These are phyloP conservation scores for Coreoperca whiteheadi DNA, from an alignment of 2,113 vertebrate genomes.

Conservation along the genomic window DNA sequence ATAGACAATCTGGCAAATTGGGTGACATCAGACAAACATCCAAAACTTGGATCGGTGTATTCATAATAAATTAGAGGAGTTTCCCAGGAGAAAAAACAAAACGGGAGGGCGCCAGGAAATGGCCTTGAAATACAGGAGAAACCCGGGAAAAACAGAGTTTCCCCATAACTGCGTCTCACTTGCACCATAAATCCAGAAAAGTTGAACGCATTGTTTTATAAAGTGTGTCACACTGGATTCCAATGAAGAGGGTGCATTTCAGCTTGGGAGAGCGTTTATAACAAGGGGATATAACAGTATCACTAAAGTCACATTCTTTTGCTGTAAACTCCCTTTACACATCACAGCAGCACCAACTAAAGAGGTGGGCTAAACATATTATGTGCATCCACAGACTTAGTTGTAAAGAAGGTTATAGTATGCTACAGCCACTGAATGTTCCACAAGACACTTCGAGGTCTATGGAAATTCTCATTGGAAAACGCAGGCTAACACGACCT, in stretches of 20 bases:
- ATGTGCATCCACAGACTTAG: background rate
- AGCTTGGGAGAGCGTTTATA: background rate
- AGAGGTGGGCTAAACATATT: background rate
- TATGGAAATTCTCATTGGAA: background rate
- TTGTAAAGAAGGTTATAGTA: background rate
- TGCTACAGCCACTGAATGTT: background rate
- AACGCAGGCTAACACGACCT: background rate
- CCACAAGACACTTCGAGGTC: background rate
- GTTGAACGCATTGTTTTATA: background rate
- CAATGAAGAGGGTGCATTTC: background rate
- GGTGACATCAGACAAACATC: too few species aligned
- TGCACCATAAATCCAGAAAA: background rate
- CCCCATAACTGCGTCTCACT: background rate
- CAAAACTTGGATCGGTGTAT: too few species aligned
- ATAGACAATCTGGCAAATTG: too few species aligned
- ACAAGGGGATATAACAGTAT: background rate
- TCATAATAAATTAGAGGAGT: too few species aligned
- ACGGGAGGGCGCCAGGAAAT: too few species aligned
- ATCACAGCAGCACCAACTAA: background rate
- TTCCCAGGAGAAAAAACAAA: too few species aligned
- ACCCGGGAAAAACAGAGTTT: too few species aligned
- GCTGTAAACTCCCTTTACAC: background rate
- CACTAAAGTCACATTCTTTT: background rate
- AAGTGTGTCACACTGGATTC: background rate
- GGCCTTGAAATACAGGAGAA: too few species aligned